Base-by-base conservation (phyloP, 1,140 invertebrate species). In the Littorina saxatilis region DNA sequence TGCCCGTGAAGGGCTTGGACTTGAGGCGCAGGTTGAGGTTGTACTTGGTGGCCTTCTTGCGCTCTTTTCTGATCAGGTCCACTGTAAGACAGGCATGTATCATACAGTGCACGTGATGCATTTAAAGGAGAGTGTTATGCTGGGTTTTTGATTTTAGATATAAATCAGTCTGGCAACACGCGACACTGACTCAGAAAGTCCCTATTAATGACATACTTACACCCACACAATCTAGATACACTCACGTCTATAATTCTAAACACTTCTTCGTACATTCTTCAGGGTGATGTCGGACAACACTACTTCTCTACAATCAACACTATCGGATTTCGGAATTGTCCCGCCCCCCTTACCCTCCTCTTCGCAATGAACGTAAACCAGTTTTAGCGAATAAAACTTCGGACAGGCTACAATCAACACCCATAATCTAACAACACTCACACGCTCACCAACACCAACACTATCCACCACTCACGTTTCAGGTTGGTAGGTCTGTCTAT, bases 1-100 rank as follows among this genome's bases (percentile, higher is more conserved):
- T 86, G 15, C 73, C 47, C 4, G 80, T 80, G 47, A 73, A 82
- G 52, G 82, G 66, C 58, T 82, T 82, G 15, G 87, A 87, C 52
- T 82, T 84, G 13, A 87, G 52, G 50, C 63, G 80, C 0, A 84
- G 47, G 74, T 75, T 70, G 27, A 73, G 77, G 29, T 78, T 79
- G 77, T 84, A 86, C 29, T 81, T 82, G 1, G 58, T 27, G 43
- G 83, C 82, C 63, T 79, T 84, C 37, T 84, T 84, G 43, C 79
- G 82, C 11, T n/a, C 40, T 63, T 73, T 55, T 40, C 80, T 78
- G 23, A 43, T 83, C 0, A 84, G 27, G 74, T 83, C 80, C 50
- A 81, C 88, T 88, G 73, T 50, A 84, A 82, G 63, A 73, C 11
- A 17, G 52, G n/a, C 52, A 55, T 17, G 15, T 55, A 55, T 55